Conservation (phyloP, 92 coral and sea anemone species). For the Actinostola sp. region DNA sequence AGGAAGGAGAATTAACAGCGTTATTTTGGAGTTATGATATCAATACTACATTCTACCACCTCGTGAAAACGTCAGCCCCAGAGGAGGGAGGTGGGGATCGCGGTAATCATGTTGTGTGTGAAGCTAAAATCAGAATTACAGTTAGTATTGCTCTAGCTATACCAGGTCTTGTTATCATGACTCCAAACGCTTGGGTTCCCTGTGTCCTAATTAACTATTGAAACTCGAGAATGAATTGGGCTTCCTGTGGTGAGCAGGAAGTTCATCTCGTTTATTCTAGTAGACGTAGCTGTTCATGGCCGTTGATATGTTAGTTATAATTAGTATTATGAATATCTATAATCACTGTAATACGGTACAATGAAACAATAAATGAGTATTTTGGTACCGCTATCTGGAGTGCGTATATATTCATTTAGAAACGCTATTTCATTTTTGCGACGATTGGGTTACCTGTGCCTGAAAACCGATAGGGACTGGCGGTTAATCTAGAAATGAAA, state of each 20-base stretch:
- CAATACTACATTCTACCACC: too few species aligned
- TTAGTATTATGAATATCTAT: background rate
- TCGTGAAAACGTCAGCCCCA: too few species aligned
- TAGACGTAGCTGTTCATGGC: constrained; percentile 4
- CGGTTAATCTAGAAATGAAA: too few species aligned
- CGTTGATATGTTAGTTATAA: constrained; percentile 6
- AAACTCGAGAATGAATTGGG: constrained; percentile 4
- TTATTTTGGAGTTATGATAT: too few species aligned
- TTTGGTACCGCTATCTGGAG: constrained; percentile 34
- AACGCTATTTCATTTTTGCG: too few species aligned
- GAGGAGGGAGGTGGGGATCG: too few species aligned
- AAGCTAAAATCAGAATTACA: too few species aligned
- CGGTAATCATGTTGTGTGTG: too few species aligned
- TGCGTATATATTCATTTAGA: background rate
- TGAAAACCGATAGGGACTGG: too few species aligned
- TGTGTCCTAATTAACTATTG: background rate
- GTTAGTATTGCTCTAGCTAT: background rate
- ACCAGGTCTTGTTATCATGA: background rate
- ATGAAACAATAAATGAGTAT: constrained; percentile 32
- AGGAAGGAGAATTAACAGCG: too few species aligned
- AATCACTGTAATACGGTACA: constrained; percentile 30
- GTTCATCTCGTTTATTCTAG: constrained; percentile 11
- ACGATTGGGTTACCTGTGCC: too few species aligned
- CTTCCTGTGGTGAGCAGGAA: background rate
- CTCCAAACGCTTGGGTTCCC: background rate